These are phyloP conservation scores for Dendronephthya gigantea DNA, from an alignment of 64 coral and sea anemone species.

Conservation along the genomic window DNA sequence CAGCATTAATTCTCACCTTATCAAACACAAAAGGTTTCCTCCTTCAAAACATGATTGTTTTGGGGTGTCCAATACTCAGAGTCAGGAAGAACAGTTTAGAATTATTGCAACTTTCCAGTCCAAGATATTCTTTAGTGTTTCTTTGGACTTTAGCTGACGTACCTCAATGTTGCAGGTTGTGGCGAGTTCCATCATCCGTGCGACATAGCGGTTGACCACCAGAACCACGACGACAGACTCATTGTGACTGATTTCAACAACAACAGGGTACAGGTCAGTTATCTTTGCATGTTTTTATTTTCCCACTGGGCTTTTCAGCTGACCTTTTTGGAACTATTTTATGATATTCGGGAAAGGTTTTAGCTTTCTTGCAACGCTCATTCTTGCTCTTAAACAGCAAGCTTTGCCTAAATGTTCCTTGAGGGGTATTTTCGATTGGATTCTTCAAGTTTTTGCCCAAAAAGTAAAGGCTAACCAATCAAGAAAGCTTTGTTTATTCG, in stretches of 20 bases:
- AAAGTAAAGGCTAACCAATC: background rate
- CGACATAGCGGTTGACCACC: background rate
- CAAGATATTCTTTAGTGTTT: background rate
- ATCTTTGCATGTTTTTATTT: background rate
- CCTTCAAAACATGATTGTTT: too few species aligned
- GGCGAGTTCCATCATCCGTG: background rate
- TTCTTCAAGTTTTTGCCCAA: too few species aligned
- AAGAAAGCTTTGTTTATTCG: background rate
- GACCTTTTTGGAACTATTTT: background rate
- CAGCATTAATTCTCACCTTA: too few species aligned
- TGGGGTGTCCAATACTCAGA: too few species aligned
- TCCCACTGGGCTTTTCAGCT: background rate
- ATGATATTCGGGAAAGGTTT: too few species aligned
- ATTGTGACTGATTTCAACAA: constrained; percentile 9
- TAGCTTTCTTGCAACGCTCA: background rate
- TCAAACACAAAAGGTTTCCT: too few species aligned
- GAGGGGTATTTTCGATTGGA: too few species aligned
- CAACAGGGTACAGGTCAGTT: background rate
- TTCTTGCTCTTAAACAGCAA: too few species aligned
- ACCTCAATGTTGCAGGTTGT: background rate
- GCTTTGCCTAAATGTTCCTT: too few species aligned
- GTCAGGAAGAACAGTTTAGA: too few species aligned
- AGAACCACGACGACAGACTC: background rate
- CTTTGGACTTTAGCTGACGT: too few species aligned
- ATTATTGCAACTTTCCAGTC: too few species aligned